Evolutionary conservation across 2,888 invertebrate genomes (phyloP), one percentile per base, ranked within the genome.

Genomic region (Ophion obscuratus): DNA sequence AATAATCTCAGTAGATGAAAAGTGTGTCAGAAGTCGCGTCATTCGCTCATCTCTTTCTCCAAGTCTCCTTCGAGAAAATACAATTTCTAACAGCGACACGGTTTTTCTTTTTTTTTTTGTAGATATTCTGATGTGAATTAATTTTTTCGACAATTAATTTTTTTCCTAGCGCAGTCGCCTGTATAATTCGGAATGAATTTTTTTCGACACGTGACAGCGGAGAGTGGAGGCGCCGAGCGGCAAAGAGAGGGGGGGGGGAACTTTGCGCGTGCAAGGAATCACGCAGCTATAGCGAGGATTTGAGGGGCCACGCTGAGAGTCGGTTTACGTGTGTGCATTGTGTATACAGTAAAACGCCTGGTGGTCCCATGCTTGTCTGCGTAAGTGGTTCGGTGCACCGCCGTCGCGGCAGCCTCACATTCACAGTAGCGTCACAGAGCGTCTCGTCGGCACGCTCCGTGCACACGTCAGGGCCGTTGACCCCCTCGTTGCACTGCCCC

Each of bases 381-480:
- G 77, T 44, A 68, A 66, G 47, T 40, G 71, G 75, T 83, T 71
- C 66, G 53, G 80, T 84, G 81, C 81, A 84, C 53, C 77, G 68
- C 27, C 82, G 78, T 59, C 82, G 78, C 47, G 66, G 75, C 79
- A 71, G 79, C 40, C 53, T 77, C 67, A 20, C 61, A 80, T 61
- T 82, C 68, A 78, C 74, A 71, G 61, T 79, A 75, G 70, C 84
- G 81, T 80, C 76, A 83, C 77, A 77, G 82, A 83, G 91, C 91
- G 85, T 85, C 85, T 91, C 91, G 92, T 90, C 92, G 92, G 90
- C 91, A 92, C 90, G 92, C 91, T 92, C 88, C 89, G 86, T 91
- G 92, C 92, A 89, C 92, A 90, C 92, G 92, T 91, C 92, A 91
- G 92, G 92, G 92, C 90, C 92, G 92, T 90, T 90, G 92, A 93